A percentile compares a stretch with the other conserved stretches of the same genome.
Conservation (phyloP, 1,140 invertebrate species). For the Lucilia cuprina region DNA sequence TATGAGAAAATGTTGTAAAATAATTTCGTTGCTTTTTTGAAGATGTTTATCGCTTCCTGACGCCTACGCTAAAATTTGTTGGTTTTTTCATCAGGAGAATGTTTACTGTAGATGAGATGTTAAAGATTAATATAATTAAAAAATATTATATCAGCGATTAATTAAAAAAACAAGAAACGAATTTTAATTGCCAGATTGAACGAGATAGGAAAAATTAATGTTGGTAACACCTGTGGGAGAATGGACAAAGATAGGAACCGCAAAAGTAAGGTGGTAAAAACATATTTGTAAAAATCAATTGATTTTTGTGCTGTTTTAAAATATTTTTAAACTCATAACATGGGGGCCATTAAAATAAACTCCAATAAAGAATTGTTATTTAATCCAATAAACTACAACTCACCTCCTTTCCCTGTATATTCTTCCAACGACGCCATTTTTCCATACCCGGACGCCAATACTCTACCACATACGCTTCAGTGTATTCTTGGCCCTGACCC, state of each 20-base stretch:
- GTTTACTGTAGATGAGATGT: background rate
- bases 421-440: slow-evolving; percentile 82
- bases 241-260: too few relatives aligned
- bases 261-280: too few relatives aligned
- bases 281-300: too few relatives aligned
- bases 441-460: slow-evolving; percentile 88
- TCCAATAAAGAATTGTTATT: too few relatives aligned
- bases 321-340: too few relatives aligned
- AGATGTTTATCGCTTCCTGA: slow-evolving; percentile 6
- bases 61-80: background rate
- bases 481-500: slow-evolving; percentile 90
- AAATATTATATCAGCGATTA: background rate
- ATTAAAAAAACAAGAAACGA: background rate
- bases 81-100: background rate
- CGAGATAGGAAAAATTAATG: background rate
- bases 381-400: slow-evolving; percentile 44
- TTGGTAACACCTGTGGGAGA: background rate
- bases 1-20: background rate
- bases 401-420: slow-evolving; percentile 78
- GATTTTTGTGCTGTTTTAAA: too few relatives aligned
- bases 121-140: slow-evolving; percentile 16
- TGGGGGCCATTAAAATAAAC: too few relatives aligned
- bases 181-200: background rate
- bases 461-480: slow-evolving; percentile 88
- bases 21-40: background rate